Conservation (phyloP, 1,140 invertebrate species). For the Meteorus sp. region DNA sequence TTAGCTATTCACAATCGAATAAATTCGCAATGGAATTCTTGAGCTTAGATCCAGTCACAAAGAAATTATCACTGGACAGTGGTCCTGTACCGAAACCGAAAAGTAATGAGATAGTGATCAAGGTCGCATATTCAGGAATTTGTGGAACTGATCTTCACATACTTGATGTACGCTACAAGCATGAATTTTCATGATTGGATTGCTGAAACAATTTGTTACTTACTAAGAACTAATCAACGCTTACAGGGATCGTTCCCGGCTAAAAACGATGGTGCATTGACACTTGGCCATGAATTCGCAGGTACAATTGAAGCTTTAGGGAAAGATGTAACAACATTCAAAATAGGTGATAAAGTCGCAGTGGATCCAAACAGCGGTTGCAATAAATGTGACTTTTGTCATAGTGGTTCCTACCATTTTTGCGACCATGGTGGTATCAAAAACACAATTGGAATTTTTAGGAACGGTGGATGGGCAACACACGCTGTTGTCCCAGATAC, state of each 20-base stretch:
- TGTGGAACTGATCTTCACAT: conserved; percentile 85
- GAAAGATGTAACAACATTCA: conserved; percentile 60
- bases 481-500: conserved; percentile 63
- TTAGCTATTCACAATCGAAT: background rate
- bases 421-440: conserved; percentile 64
- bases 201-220: conserved; percentile 3
- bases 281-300: conserved; percentile 73
- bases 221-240: background rate
- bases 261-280: conserved; percentile 58
- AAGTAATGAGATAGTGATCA: conserved; percentile 64
- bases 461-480: conserved; percentile 70
- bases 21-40: conserved; percentile 62
- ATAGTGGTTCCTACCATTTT: conserved; percentile 64
- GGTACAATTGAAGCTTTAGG: conserved; percentile 66
- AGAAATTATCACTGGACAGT: conserved; percentile 56
- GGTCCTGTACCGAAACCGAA: conserved; percentile 58
- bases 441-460: conserved; percentile 67
- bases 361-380: conserved; percentile 72
- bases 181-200: background rate
- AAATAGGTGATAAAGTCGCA: conserved; percentile 67
- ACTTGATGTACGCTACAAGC: conserved; percentile 59
- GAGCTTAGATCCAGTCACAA: conserved; percentile 59
- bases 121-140: conserved; percentile 70
- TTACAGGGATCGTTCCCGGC: conserved; percentile 67
- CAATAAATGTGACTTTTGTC: conserved; percentile 64